Evolutionary conservation across 2,797 vertebrate species (phyloP).

Genomic region (Pampus argenteus): DNA sequence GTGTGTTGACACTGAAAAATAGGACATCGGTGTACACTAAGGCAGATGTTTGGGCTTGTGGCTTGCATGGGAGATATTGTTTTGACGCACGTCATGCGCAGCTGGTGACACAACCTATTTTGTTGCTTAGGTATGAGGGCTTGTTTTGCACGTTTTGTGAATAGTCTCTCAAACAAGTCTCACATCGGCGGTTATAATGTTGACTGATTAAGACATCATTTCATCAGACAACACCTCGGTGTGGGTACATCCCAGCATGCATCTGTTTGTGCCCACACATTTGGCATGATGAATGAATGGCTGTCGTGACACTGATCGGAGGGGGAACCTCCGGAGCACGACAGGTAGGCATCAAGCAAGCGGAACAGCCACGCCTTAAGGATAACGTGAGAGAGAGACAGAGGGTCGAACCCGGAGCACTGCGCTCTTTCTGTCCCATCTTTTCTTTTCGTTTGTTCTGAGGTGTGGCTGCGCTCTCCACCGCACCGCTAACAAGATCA

Average conservation of each 20-base stretch:
- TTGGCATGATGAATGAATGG: conserved; percentile 17
- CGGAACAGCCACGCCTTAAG: conserved; percentile 50
- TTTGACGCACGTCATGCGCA: conserved; percentile 14
- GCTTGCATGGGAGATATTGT: conserved; percentile 20
- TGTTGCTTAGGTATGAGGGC: neutral
- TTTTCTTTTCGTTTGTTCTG: conserved; percentile 69
- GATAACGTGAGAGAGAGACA: conserved; percentile 70
- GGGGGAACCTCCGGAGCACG: conserved; percentile 10
- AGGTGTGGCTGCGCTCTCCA: conserved; percentile 78
- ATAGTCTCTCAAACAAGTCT: neutral
- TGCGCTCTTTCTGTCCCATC: conserved; percentile 53
- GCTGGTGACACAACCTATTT: conserved; percentile 4
- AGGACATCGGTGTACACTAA: neutral
- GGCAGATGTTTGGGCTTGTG: neutral
- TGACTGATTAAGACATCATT: conserved; percentile 35
- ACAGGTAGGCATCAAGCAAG: conserved; percentile 37
- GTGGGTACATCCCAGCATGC: conserved; percentile 11
- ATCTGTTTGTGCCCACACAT: conserved; percentile 46
- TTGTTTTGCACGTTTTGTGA: conserved; percentile 8
- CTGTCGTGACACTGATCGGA: conserved; percentile 33
- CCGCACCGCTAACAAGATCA: conserved; percentile 81
- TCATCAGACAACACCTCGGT: conserved; percentile 24
- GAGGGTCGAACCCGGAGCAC: conserved; percentile 50
- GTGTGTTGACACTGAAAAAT: conserved; percentile 9
- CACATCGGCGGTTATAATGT: conserved; percentile 11